A percentile compares a stretch with the other conserved stretches of the same genome.
Evolutionary conservation across 2,888 invertebrate species (phyloP).

Genomic region (Labia minor): DNA sequence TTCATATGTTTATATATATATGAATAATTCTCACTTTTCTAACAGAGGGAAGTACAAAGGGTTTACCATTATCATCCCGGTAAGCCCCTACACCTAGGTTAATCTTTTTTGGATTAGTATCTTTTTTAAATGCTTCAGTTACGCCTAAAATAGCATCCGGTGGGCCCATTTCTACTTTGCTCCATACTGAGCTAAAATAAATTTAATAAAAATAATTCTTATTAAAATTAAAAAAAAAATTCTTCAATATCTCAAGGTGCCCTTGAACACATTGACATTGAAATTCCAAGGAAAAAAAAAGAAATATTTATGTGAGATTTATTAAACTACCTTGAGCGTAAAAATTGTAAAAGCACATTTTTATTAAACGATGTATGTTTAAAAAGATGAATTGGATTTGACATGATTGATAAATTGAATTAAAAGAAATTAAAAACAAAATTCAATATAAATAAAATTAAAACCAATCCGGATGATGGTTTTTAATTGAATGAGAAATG

Average conservation of each 20-base stretch:
- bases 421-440: too few species aligned
- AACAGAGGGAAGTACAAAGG: slow-evolving; percentile 85
- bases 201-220: slow-evolving; percentile 17
- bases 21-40: slow-evolving; percentile 48
- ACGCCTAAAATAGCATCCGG: slow-evolving; percentile 97
- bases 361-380: neutral
- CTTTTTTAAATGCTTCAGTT: slow-evolving; percentile 89
- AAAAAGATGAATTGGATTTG: neutral
- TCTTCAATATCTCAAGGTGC: neutral
- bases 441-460: too few species aligned
- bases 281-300: neutral
- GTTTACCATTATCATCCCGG: slow-evolving; percentile 94
- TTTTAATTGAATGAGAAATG: too few species aligned
- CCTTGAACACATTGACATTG: neutral
- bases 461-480: too few species aligned
- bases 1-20: too few species aligned
- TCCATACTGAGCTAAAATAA: slow-evolving; percentile 65
- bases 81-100: slow-evolving; percentile 96
- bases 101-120: slow-evolving; percentile 84
- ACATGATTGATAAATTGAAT: too few species aligned
- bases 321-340: neutral
- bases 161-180: slow-evolving; percentile 88
- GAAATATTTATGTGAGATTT: too few species aligned
- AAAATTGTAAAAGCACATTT: neutral
- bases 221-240: slow-evolving; percentile 3